Evolutionary conservation across 1,140 invertebrate genomes (phyloP).

Genomic region (Ips typographus): DNA sequence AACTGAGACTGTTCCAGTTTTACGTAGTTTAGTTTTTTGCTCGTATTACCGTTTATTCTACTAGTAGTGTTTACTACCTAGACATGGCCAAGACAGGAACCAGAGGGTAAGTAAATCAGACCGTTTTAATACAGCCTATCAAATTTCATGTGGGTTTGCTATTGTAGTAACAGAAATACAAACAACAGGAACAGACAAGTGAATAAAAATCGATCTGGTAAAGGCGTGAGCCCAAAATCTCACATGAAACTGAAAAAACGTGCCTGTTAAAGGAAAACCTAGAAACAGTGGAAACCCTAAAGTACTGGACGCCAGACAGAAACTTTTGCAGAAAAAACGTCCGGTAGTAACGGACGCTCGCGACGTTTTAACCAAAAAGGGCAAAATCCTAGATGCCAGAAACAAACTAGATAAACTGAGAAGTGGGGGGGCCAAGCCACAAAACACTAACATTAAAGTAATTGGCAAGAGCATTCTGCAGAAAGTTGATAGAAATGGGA

Average conservation of each 20-base stretch:
- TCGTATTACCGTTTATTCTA: no score
- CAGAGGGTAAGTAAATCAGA: no score
- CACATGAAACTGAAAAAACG: neutral
- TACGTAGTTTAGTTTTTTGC: no score
- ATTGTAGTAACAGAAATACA: neutral
- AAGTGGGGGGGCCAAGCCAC: conserved; percentile 33
- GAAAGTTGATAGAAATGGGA: conserved; percentile 57
- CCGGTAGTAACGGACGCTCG: conserved; percentile 66
- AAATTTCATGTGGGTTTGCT: no score
- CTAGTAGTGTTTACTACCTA: no score
- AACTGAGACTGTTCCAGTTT: no score
- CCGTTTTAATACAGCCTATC: no score
- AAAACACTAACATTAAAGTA: conserved; percentile 42
- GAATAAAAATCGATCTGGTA: neutral
- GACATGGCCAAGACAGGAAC: no score
- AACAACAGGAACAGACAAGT: neutral
- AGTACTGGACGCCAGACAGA: conserved; percentile 64
- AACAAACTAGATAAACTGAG: conserved; percentile 59
- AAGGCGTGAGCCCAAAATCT: neutral
- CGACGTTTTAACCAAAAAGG: conserved; percentile 67
- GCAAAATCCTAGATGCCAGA: conserved; percentile 64
- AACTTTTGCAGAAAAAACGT: conserved; percentile 69
- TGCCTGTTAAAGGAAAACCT: neutral
- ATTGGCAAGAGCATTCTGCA: conserved; percentile 52
- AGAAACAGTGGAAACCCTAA: conserved; percentile 10